Evolutionary conservation across 2,888 invertebrate species (phyloP).

Genomic region (Scaeva pyrastri): DNA sequence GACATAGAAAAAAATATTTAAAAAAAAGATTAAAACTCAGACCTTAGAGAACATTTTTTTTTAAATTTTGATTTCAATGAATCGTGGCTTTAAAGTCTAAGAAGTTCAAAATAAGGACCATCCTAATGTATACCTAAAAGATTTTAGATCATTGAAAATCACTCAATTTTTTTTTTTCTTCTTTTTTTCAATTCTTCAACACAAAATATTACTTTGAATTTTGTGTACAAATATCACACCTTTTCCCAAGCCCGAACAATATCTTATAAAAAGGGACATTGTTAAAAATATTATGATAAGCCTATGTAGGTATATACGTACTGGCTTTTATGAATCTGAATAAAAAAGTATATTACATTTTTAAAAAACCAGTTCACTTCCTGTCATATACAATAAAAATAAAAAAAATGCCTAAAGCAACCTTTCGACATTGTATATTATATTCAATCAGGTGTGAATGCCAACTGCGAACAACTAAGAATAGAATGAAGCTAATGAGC

Average conservation of each 20-base stretch:
- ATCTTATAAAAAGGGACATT: neutral
- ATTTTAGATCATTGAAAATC: too few species aligned
- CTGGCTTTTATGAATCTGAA: neutral
- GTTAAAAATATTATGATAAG: conserved; percentile 13
- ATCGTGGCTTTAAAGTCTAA: too few species aligned
- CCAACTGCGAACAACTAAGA: conserved; percentile 33
- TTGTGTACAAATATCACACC: neutral
- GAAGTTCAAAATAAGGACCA: too few species aligned
- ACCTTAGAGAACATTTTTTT: too few species aligned
- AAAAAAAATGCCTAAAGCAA: conserved; percentile 34
- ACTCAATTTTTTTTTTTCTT: too few species aligned
- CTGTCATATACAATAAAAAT: conserved; percentile 11
- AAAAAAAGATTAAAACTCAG: too few species aligned
- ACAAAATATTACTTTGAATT: neutral
- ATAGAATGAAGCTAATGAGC: conserved; percentile 56
- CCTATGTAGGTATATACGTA: neutral
- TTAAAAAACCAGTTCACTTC: conserved; percentile 41
- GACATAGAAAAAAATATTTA: too few species aligned
- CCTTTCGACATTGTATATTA: conserved; percentile 12
- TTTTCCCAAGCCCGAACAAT: neutral
- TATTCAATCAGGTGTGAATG: conserved; percentile 59
- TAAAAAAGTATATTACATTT: neutral
- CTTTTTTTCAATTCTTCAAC: too few species aligned
- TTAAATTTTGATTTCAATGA: too few species aligned
- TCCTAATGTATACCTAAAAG: too few species aligned